These are phyloP conservation scores for Diaprepes abbreviatus DNA, from an alignment of 2,888 invertebrate genomes.

Conservation along the genomic window DNA sequence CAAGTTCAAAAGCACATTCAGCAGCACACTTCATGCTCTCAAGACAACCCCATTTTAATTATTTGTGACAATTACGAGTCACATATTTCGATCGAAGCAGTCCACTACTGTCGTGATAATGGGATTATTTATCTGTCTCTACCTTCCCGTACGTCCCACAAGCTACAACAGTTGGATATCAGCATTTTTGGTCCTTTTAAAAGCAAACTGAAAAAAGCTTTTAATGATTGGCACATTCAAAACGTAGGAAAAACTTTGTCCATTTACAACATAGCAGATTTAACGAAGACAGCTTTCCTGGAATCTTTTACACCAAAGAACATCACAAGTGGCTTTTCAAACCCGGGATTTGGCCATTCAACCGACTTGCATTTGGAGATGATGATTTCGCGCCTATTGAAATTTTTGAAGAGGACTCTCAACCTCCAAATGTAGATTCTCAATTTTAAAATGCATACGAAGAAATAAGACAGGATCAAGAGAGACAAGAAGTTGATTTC, in stretches of 20 bases:
- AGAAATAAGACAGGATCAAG: not conserved
- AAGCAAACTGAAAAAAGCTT: not conserved
- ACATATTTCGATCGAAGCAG: not conserved
- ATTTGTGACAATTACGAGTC: too few species aligned
- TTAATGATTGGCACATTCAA: not conserved
- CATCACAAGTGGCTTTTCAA: not conserved
- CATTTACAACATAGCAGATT: not conserved
- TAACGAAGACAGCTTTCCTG: not conserved
- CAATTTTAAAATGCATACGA: too few species aligned
- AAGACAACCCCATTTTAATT: too few species aligned
- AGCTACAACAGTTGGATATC: not conserved
- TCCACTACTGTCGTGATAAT: not conserved
- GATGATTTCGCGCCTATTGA: not conserved
- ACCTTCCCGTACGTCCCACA: not conserved
- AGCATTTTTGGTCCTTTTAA: not conserved
- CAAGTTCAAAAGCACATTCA: too few species aligned
- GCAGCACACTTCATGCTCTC: too few species aligned
- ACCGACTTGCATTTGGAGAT: not conserved
- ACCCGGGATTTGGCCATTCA: not conserved
- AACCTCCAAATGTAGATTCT: too few species aligned
- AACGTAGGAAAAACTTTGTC: not conserved
- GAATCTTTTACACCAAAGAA: not conserved
- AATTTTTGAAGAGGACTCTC: not conserved
- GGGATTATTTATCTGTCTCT: not conserved
- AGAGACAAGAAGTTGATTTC: not conserved